phyloP scores from a whole-genome alignment of 2,113 vertebrate genomes.

The Cyprinus carpio region DNA sequence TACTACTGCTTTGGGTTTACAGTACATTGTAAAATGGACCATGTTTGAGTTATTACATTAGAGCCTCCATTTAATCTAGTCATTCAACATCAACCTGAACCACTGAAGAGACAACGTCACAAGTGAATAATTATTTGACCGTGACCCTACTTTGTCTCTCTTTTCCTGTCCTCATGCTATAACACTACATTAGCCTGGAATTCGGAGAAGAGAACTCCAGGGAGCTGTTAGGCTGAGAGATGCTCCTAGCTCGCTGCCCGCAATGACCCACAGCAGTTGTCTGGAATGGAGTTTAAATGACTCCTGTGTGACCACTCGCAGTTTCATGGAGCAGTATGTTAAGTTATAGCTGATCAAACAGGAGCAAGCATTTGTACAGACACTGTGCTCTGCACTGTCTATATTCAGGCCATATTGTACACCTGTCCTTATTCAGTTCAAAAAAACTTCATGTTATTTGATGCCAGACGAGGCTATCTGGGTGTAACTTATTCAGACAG shows the following conservation, averaged over 20 bases:
- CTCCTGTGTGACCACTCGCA: background rate
- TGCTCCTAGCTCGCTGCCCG: too few relatives aligned
- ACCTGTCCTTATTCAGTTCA: constrained; percentile 34
- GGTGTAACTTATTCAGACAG: background rate
- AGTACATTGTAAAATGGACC: background rate
- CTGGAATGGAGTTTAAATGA: too few relatives aligned
- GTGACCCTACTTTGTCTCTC: background rate
- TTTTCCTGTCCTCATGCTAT: too few relatives aligned
- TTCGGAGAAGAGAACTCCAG: too few relatives aligned
- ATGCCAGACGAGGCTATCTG: background rate
- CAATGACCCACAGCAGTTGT: constrained; percentile 24
- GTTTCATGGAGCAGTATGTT: constrained; percentile 22
- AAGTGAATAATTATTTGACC: background rate
- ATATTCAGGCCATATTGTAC: constrained; percentile 33
- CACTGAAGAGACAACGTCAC: too few relatives aligned
- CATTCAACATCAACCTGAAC: background rate
- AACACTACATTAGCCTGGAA: too few relatives aligned
- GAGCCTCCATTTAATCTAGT: background rate
- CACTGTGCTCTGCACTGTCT: constrained; percentile 49
- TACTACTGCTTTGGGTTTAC: background rate
- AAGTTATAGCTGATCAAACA: constrained; percentile 21
- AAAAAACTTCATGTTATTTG: background rate
- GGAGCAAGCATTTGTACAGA: constrained; percentile 36
- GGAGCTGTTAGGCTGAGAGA: too few relatives aligned
- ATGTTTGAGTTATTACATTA: background rate